Conservation (phyloP, 1,140 invertebrate species). For the Pygmarrhopalites habei region DNA sequence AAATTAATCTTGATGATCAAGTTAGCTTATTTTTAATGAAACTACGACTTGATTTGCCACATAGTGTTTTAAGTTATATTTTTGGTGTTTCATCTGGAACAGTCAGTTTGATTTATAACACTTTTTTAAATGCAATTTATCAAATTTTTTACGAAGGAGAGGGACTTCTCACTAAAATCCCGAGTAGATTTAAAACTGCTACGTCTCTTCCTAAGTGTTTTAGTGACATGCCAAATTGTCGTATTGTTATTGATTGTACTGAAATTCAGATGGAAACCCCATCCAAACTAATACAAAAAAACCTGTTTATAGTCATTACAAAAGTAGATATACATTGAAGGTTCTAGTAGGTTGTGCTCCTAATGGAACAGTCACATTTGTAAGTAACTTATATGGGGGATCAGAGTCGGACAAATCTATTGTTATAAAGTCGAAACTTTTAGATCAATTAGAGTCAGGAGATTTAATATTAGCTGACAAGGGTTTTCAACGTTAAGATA, state of each 20-base stretch:
- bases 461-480: conserved; percentile 17
- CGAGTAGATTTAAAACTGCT: not conserved
- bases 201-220: not conserved
- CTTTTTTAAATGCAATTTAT: not conserved
- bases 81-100: not conserved
- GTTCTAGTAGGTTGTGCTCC: conserved; percentile 10
- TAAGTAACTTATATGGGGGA: conserved; percentile 9
- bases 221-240: not conserved
- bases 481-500: conserved; percentile 9
- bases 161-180: not conserved
- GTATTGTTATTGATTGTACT: conserved; percentile 8
- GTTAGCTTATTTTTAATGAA: not conserved
- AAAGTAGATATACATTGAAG: conserved; percentile 10
- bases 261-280: conserved; percentile 5
- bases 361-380: conserved; percentile 6
- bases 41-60: not conserved
- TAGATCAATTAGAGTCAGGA: not conserved
- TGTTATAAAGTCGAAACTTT: not conserved
- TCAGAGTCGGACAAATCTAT: conserved; percentile 13
- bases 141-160: conserved; percentile 12
- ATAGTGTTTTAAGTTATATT: not conserved
- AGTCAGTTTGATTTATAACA: not conserved
- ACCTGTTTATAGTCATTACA: conserved; percentile 2
- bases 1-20: not conserved
- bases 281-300: not conserved